Percentiles rank a stretch among this genome's conserved stretches.
Evolutionary conservation across 2,113 vertebrate genomes (phyloP).

Genomic region (Ptilorrhoa leucosticta): DNA sequence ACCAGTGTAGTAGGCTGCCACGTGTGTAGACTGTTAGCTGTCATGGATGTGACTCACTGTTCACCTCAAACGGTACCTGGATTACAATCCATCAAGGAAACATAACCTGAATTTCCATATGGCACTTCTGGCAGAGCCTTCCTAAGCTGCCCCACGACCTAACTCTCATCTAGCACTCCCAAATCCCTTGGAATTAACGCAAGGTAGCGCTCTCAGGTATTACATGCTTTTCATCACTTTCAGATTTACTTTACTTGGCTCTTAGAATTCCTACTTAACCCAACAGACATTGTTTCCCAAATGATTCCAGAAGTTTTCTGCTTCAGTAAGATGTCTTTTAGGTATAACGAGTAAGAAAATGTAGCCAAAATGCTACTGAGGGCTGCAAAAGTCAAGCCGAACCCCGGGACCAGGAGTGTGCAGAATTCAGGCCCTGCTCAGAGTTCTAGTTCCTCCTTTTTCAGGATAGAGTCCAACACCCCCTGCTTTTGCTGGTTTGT

Average conservation of each 20-base stretch:
- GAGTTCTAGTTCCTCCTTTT: not conserved
- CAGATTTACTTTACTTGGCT: not conserved
- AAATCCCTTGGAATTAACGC: not conserved
- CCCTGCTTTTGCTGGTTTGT: not conserved
- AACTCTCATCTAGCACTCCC: not conserved
- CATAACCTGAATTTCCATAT: rapidly evolving
- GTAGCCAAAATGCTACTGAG: not conserved
- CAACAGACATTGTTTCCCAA: not conserved
- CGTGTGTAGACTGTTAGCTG: not conserved
- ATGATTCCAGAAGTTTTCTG: not conserved
- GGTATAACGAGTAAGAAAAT: not conserved
- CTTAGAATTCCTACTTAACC: not conserved
- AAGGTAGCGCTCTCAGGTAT: not conserved
- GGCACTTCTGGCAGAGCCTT: not conserved
- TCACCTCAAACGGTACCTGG: not conserved
- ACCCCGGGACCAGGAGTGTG: too few species aligned
- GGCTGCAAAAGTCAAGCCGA: not conserved
- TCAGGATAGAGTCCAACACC: not conserved
- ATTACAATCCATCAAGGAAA: not conserved
- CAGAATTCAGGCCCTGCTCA: not conserved
- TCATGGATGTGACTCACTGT: not conserved
- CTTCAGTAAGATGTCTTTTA: not conserved
- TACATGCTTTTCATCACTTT: rapidly evolving
- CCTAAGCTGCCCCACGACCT: not conserved
- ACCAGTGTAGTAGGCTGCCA: not conserved